phyloP scores from a whole-genome alignment of 2,113 vertebrate species.

The Hyaena hyaena region DNA sequence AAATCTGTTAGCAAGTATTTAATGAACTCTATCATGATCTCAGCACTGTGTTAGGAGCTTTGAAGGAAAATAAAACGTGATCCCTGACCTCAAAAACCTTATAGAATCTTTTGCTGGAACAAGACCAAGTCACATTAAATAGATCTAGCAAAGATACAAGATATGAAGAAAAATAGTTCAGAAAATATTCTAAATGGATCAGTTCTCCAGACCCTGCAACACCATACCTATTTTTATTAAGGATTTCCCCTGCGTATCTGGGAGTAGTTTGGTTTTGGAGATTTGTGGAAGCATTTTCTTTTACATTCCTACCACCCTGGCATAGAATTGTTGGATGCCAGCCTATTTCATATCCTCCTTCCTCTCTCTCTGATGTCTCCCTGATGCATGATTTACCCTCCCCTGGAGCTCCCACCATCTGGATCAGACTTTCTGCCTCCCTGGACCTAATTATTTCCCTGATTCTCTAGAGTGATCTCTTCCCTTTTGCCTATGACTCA shows the following conservation, averaged over 20 bases:
- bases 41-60: background rate
- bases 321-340: background rate
- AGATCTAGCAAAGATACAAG: conserved; percentile 16
- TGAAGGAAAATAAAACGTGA: conserved; percentile 53
- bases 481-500: conserved; percentile 65
- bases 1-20: conserved; percentile 38
- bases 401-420: conserved; percentile 56
- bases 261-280: background rate
- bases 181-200: background rate
- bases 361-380: conserved; percentile 41
- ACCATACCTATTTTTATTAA: conserved; percentile 21
- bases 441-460: conserved; percentile 61
- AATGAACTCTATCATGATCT: conserved; percentile 41
- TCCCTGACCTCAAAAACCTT: background rate
- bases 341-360: background rate
- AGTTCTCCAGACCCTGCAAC: background rate
- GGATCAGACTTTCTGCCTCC: conserved; percentile 61
- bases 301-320: background rate
- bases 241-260: background rate
- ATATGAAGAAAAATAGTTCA: background rate
- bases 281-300: background rate
- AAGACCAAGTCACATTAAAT: conserved; percentile 53
- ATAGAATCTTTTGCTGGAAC: conserved; percentile 11
- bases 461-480: conserved; percentile 58
- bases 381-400: conserved; percentile 28